Conservation (phyloP, 1,140 invertebrate genomes). For the Pinna nobilis region DNA sequence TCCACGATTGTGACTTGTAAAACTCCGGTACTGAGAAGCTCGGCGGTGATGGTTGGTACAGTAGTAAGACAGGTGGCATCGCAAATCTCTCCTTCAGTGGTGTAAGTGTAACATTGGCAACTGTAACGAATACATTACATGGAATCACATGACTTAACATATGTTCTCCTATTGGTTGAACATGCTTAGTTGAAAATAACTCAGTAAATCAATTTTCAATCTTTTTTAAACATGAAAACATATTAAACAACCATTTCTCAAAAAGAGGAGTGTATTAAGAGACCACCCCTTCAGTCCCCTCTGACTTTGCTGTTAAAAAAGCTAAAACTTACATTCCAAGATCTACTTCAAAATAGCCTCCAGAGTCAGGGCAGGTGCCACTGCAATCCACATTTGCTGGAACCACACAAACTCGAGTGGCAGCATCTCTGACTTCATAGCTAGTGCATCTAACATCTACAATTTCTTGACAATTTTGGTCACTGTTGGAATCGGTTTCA, state of each 20-base stretch:
- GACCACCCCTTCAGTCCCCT: too few relatives aligned
- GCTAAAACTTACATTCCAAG: constrained; percentile 60
- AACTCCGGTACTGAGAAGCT: constrained; percentile 51
- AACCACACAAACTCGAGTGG: constrained; percentile 51
- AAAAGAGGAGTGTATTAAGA: too few relatives aligned
- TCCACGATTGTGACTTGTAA: constrained; percentile 53
- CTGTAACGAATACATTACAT: constrained; percentile 45
- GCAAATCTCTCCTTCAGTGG: constrained; percentile 61
- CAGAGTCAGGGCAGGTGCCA: constrained; percentile 38
- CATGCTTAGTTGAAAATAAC: too few relatives aligned
- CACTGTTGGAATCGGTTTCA: constrained; percentile 51
- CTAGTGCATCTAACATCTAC: constrained; percentile 59
- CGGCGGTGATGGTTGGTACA: constrained; percentile 45
- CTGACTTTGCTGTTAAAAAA: too few relatives aligned
- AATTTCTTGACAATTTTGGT: constrained; percentile 65
- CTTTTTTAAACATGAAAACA: too few relatives aligned
- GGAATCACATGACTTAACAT: background rate
- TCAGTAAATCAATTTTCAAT: too few relatives aligned
- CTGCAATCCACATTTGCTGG: constrained; percentile 54
- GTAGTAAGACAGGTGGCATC: constrained; percentile 52
- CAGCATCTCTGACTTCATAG: constrained; percentile 50
- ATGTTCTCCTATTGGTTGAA: too few relatives aligned
- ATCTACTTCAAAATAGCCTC: constrained; percentile 43
- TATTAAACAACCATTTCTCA: too few relatives aligned
- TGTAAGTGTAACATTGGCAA: constrained; percentile 61